Evolutionary conservation across 2,797 vertebrate genomes (phyloP).

Genomic region (Sylvilagus floridanus): DNA sequence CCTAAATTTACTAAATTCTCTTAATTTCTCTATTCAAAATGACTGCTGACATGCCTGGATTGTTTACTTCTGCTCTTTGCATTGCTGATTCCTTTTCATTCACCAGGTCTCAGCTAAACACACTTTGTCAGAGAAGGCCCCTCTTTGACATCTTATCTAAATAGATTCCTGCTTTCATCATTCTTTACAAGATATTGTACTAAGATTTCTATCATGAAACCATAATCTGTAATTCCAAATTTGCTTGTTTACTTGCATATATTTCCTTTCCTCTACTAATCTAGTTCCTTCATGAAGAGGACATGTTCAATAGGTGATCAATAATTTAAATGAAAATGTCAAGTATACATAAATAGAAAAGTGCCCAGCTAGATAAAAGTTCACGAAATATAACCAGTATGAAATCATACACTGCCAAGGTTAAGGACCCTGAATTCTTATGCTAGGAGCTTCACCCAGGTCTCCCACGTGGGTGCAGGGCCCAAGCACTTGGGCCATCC

Average conservation of each 20-base stretch:
- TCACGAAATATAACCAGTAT: neutral
- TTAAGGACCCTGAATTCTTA: constrained; percentile 18
- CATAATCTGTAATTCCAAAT: constrained; percentile 39
- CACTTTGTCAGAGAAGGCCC: neutral
- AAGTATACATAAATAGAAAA: constrained; percentile 18
- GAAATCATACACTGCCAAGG: constrained; percentile 3
- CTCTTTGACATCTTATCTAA: constrained; percentile 22
- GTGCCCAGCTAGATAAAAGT: neutral
- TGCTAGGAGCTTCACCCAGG: too few relatives aligned
- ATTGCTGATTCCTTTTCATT: neutral
- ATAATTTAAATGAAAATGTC: constrained; percentile 58
- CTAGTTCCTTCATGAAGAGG: constrained; percentile 30
- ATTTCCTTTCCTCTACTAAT: constrained; percentile 37
- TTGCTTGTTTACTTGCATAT: constrained; percentile 35
- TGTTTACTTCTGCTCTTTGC: neutral
- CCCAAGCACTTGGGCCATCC: too few relatives aligned
- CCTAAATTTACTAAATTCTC: constrained; percentile 13
- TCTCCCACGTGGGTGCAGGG: too few relatives aligned
- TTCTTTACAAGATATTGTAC: neutral
- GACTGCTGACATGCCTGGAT: neutral
- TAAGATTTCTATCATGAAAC: constrained; percentile 48
- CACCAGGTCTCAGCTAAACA: neutral
- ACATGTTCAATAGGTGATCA: neutral
- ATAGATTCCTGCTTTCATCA: neutral
- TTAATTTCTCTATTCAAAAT: neutral